Evolutionary conservation across 2,888 invertebrate genomes (phyloP).

Genomic region (Hololepta plana): DNA sequence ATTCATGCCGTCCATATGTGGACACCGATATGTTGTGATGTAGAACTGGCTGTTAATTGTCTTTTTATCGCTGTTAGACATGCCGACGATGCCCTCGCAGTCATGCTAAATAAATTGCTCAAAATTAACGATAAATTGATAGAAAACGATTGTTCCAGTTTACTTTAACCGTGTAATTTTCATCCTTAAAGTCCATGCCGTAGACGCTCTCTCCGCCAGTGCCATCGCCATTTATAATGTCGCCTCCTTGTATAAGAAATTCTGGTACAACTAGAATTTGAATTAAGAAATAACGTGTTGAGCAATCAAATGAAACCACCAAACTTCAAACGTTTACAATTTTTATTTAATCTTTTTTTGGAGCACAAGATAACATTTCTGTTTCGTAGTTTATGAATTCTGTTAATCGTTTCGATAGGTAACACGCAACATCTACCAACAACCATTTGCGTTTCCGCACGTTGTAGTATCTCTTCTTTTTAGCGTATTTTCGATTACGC

Average conservation of each 20-base stretch:
- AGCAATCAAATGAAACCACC: conserved; percentile 1
- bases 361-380: too few species aligned
- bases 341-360: conserved; percentile 1
- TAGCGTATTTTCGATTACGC: too few species aligned
- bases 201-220: conserved; percentile 89
- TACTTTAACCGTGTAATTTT: conserved; percentile 56
- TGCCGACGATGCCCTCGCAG: conserved; percentile 48
- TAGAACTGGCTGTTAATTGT: conserved; percentile 94
- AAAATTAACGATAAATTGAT: too few species aligned
- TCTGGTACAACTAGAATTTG: conserved; percentile 50
- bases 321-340: conserved; percentile 2
- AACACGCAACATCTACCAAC: too few species aligned
- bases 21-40: conserved; percentile 58
- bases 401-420: too few species aligned
- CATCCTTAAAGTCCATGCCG: conserved; percentile 77
- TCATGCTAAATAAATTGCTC: conserved; percentile 36
- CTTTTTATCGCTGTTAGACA: conserved; percentile 67
- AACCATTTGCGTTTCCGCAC: too few species aligned
- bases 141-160: conserved; percentile 1
- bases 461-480: too few species aligned
- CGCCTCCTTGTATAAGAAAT: conserved; percentile 81
- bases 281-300: conserved; percentile 6
- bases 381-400: too few species aligned
- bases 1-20: conserved; percentile 62
- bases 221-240: conserved; percentile 67